Evolutionary conservation across 2,888 invertebrate genomes (phyloP), one percentile per base, ranked within the genome.

Genomic region (Scaptomyza flava): DNA sequence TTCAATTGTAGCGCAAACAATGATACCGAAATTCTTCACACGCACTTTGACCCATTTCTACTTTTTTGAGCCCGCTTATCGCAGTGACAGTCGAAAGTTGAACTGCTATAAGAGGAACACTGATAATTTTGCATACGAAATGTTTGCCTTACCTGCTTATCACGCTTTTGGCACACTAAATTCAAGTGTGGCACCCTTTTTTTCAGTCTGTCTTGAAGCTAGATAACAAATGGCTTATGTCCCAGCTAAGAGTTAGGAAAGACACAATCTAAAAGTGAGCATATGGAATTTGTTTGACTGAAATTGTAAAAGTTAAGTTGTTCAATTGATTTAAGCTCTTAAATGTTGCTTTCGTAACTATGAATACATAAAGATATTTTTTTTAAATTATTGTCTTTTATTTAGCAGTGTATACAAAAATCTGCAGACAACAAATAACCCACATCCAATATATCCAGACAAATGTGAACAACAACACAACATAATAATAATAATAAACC

Each of bases 1-100:
- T 86, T 86, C 86, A 85, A 83, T 82, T 83, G 86, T 80, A 72
- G 73, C 70, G 69, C 86, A 82, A 80, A 82, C 86, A 83, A 76
- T 78, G 82, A 74, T 78, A 82, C 78, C 85, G 76, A 78, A 77
- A 83, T 81, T 81, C 58, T 52, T 8, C 41, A 31, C 30, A 41
- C 53, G 14, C 14, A 36, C 54, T 42, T 64, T 70, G 52, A 66
- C 77, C 74, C 68, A 69, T 68, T 75, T 81, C 77, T 72, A 72
- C 65, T 14, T 36, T 36, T 66, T 64, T 67, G 70, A 57, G 51
- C 8, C 51, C 46, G 57, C 71, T 79, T 75, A 80, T 81, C 80
- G 68, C 45, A 62, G 64, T 81, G 75, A 62, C 79, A 72, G 57
- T 65, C 58, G 51, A 71, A 78, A 73, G 59, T 71, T 82, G 67